Percentiles rank a stretch among this genome's conserved stretches.
Evolutionary conservation across 2,888 invertebrate genomes (phyloP).

Genomic region (Limnephilus marmoratus): DNA sequence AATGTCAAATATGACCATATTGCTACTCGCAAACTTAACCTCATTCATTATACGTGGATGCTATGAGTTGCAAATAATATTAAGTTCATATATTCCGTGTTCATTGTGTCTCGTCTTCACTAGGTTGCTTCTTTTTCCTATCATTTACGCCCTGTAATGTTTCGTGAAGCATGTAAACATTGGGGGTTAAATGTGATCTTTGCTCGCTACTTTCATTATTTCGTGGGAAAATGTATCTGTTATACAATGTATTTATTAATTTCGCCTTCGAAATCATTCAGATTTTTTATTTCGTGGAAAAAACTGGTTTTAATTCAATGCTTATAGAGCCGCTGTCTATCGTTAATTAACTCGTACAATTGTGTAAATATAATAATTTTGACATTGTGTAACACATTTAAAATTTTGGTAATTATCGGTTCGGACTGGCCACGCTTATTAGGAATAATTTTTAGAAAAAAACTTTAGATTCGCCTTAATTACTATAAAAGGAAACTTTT

Average conservation of each 20-base stretch:
- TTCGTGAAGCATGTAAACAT: conserved; percentile 8
- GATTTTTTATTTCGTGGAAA: background rate
- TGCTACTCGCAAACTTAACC: conserved; percentile 11
- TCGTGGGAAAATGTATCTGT: background rate
- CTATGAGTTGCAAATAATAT: background rate
- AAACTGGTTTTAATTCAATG: background rate
- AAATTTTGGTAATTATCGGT: background rate
- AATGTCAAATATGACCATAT: conserved; percentile 41
- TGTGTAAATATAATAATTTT: background rate
- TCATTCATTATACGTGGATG: conserved; percentile 25
- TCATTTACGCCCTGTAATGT: background rate
- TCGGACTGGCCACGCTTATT: too few species aligned
- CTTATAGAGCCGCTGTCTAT: background rate
- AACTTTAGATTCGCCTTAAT: too few species aligned
- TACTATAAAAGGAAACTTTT: too few species aligned
- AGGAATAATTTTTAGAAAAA: too few species aligned
- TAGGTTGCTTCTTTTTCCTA: background rate
- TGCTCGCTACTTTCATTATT: background rate
- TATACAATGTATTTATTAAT: background rate
- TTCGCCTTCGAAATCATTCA: background rate
- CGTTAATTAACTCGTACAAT: background rate
- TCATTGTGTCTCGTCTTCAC: background rate
- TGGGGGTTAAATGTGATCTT: background rate
- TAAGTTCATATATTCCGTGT: background rate
- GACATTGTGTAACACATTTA: background rate